Evolutionary conservation across 2,888 invertebrate species (phyloP), one percentile per base, ranked within the genome.

Genomic region (Meghimatium bilineatum): DNA sequence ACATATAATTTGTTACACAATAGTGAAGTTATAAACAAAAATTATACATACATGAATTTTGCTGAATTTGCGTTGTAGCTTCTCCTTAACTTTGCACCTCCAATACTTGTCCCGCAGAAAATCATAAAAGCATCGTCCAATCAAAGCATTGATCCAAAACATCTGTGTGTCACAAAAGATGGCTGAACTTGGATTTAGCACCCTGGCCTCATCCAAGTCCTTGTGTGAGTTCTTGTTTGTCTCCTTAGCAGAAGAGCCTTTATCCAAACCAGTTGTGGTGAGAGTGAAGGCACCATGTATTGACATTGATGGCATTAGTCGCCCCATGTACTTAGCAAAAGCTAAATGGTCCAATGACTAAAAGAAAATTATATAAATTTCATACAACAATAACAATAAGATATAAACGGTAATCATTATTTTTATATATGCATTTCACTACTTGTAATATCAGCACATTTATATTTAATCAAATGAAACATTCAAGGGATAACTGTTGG

Each of bases 31-130:
- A n/a, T 66, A 17, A 66, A 1, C 29, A 66, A 32, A 2, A 66
- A 66, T 12, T 12, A 3, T 74, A 92, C 93, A 91, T 91, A 96
- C 96, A 94, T 96, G 97, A 88, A 98, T 96, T 85, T 97, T 96
- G 85, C 96, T 95, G 3, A 98, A 94, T 94, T 98, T 98, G 91
- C 96, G 95, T 94, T 98, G 97, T 92, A 98, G 96, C 92, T 96
- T 95, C 80, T 96, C 95, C 92, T 96, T 96, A 60, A 98, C 95
- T 86, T 95, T 95, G 84, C 95, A 94, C 52, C 96, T 95, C 94
- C 96, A 96, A 85, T 94, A 94, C 1, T 95, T 95, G 92, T 97
- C 96, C 56, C 96, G 95, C 92, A 97, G 95, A 92, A 97, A 95
- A 93, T 98, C 98, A 93, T 96, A 98, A 89, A 97, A 95, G 69